Conservation (phyloP, 2,797 vertebrate species). For the Alosa sapidissima region DNA sequence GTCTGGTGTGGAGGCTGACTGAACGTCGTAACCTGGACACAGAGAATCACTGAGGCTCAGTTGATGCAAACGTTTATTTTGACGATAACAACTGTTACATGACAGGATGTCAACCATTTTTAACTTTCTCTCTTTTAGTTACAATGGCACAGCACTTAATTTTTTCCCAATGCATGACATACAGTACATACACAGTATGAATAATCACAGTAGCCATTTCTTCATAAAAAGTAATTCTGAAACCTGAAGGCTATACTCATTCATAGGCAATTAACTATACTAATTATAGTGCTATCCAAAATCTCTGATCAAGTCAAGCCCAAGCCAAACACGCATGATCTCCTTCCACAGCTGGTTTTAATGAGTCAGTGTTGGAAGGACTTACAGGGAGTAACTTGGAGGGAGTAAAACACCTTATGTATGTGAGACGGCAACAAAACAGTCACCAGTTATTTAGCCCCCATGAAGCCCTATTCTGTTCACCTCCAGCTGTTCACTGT, state of each 20-base stretch:
- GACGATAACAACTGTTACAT: not conserved
- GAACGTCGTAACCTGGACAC: constrained; percentile 87
- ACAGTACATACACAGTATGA: too few species aligned
- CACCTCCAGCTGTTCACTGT: constrained; percentile 11
- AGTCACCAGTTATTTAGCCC: not conserved
- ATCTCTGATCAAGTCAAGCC: not conserved
- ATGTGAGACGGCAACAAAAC: not conserved
- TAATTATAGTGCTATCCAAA: not conserved
- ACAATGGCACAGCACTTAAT: too few species aligned
- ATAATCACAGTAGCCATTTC: not conserved
- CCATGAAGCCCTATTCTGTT: not conserved
- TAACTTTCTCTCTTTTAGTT: not conserved
- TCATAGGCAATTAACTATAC: not conserved
- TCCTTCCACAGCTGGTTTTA: not conserved
- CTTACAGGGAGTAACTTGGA: not conserved
- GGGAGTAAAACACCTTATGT: not conserved
- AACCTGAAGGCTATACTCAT: not conserved
- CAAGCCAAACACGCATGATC: not conserved
- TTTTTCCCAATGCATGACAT: too few species aligned
- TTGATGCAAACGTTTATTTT: not conserved
- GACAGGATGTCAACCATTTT: not conserved
- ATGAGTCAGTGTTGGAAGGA: not conserved
- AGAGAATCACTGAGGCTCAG: constrained; percentile 18
- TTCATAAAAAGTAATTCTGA: not conserved
- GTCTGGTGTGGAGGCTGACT: constrained; percentile 79